Percentiles rank a stretch among this genome's conserved stretches.
phyloP scores from a whole-genome alignment of 2,113 vertebrate species.

The Columbina picui region DNA sequence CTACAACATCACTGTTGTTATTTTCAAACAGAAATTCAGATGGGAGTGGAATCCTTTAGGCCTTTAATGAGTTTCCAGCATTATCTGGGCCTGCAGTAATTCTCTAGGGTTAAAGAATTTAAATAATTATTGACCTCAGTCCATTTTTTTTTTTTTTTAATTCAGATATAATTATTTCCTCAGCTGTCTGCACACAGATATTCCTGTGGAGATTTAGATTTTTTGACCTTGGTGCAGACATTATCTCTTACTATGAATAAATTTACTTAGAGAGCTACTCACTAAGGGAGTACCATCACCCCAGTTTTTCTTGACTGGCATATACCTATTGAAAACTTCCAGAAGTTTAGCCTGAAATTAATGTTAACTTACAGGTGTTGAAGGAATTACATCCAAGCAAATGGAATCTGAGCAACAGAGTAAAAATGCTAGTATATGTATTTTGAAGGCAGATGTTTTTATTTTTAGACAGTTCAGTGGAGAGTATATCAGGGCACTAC shows the following conservation, averaged over 20 bases:
- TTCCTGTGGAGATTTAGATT: constrained; percentile 59
- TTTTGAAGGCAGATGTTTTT: neutral
- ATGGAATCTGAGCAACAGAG: neutral
- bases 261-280: constrained; percentile 63
- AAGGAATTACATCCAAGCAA: neutral
- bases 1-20: constrained; percentile 15
- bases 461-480: neutral
- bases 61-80: constrained; percentile 72
- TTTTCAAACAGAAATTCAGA: constrained; percentile 60
- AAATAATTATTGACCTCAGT: constrained; percentile 69
- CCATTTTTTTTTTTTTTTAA: neutral
- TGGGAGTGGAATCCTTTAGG: constrained; percentile 56
- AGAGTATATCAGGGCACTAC: neutral
- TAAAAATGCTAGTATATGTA: neutral
- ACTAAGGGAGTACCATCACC: constrained; percentile 51
- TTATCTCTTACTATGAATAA: constrained; percentile 70
- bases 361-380: neutral
- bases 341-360: constrained; percentile 50
- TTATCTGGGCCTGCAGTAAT: constrained; percentile 53
- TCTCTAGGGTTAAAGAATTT: constrained; percentile 67
- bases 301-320: constrained; percentile 63
- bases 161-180: constrained; percentile 73
- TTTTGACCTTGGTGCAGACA: constrained; percentile 69
- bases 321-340: constrained; percentile 51
- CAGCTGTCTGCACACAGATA: constrained; percentile 30